Conservation (phyloP, 2,888 invertebrate genomes). For the Gonocerus acuteangulatus region DNA sequence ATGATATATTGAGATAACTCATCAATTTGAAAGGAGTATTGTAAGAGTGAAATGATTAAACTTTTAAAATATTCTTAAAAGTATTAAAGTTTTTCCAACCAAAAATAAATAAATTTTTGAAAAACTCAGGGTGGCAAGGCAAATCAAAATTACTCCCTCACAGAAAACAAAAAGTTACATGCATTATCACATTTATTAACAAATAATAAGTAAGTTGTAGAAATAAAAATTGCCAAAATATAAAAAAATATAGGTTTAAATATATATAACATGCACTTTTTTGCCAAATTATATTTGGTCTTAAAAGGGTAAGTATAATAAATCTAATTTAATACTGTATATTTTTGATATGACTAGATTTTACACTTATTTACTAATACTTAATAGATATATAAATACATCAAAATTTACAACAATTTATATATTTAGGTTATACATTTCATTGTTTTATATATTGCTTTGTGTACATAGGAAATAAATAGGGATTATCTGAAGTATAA, state of each 20-base stretch:
- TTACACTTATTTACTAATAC: slow-evolving; percentile 4
- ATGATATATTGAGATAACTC: too few species aligned
- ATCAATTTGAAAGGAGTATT: too few species aligned
- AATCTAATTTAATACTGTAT: slow-evolving; percentile 12
- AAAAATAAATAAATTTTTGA: too few species aligned
- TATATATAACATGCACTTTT: not conserved
- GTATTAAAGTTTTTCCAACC: too few species aligned
- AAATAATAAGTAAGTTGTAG: not conserved
- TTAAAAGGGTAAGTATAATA: not conserved
- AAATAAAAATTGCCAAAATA: not conserved
- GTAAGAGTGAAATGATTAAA: too few species aligned
- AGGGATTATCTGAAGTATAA: not conserved
- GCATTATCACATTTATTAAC: not conserved
- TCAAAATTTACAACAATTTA: not conserved
- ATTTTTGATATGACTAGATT: slow-evolving; percentile 22
- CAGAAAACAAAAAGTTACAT: too few species aligned
- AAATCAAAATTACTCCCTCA: too few species aligned
- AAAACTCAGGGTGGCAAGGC: too few species aligned
- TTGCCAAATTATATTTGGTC: not conserved
- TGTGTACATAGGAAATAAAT: not conserved
- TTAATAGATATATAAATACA: not conserved
- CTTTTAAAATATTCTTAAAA: too few species aligned
- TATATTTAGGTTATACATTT: not conserved
- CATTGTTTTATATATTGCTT: not conserved
- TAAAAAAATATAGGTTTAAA: slow-evolving; percentile 1